phyloP scores from a whole-genome alignment of 2,113 vertebrate genomes.

The Pachypanchax playfairii region DNA sequence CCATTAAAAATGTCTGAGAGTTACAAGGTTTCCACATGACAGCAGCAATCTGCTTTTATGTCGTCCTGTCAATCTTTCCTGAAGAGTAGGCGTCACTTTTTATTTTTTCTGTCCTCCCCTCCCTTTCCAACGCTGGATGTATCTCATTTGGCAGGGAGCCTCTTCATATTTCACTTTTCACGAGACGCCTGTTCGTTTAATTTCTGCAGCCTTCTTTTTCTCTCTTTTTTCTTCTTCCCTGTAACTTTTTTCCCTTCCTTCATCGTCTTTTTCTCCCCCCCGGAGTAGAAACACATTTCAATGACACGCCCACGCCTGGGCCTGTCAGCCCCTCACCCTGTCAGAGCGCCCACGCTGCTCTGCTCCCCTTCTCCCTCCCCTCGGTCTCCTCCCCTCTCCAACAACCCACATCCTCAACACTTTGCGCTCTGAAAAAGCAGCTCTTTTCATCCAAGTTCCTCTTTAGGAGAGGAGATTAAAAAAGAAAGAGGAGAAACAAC shows the following conservation, averaged over 20 bases:
- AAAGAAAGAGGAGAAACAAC: conserved; percentile 44
- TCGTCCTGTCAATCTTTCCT: conserved; percentile 66
- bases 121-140: conserved; percentile 44
- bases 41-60: conserved; percentile 61
- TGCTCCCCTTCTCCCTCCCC: conserved; percentile 60
- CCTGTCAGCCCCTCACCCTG: conserved; percentile 77
- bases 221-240: conserved; percentile 37
- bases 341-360: conserved; percentile 73
- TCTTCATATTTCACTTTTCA: conserved; percentile 64
- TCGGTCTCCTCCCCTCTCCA: conserved; percentile 58
- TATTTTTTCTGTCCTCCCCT: conserved; percentile 17
- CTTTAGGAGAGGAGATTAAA: conserved; percentile 45
- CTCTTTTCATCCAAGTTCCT: conserved; percentile 74
- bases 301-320: conserved; percentile 78
- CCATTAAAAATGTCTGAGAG: conserved; percentile 17
- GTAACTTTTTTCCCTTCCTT: conserved; percentile 36
- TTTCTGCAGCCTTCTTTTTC: conserved; percentile 51
- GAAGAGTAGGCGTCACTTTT: conserved; percentile 62
- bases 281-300: conserved; percentile 77
- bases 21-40: conserved; percentile 46
- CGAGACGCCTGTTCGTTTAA: conserved; percentile 65
- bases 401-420: conserved; percentile 74
- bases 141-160: conserved; percentile 70
- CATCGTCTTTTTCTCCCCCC: conserved; percentile 24
- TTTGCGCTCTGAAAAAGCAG: conserved; percentile 64